A percentile compares a stretch with the other conserved stretches of the same genome.
These are phyloP conservation scores for Procambarus virginalis DNA, from an alignment of 1,140 invertebrate genomes.

Conservation along the genomic window DNA sequence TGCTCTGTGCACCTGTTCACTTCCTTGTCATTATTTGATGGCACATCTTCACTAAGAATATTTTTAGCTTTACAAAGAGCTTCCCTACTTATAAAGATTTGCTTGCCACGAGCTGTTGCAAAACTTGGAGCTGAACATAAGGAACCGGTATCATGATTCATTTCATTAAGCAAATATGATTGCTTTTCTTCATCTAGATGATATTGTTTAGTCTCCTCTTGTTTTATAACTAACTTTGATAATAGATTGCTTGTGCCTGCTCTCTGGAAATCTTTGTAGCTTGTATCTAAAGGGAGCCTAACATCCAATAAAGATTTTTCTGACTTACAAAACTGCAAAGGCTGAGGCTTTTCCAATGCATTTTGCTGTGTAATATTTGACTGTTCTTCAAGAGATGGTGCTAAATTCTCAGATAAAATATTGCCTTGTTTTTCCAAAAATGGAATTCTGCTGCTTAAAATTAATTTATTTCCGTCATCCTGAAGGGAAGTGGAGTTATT, in stretches of 20 bases:
- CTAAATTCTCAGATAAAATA: background rate
- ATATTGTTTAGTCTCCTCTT: too few relatives aligned
- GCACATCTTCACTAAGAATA: background rate
- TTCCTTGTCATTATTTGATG: background rate
- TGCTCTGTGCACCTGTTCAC: background rate
- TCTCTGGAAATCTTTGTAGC: too few relatives aligned
- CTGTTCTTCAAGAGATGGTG: background rate
- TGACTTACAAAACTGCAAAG: background rate
- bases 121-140: background rate
- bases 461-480: background rate
- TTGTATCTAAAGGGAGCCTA: too few relatives aligned
- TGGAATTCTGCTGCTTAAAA: background rate
- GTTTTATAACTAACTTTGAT: too few relatives aligned
- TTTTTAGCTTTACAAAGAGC: background rate
- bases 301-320: background rate
- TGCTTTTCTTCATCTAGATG: too few relatives aligned
- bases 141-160: background rate
- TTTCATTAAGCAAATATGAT: background rate
- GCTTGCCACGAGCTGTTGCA: background rate
- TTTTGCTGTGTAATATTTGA: background rate
- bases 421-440: background rate
- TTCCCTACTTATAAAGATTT: background rate
- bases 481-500: background rate
- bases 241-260: too few relatives aligned
- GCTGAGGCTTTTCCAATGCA: background rate